A percentile compares a stretch with the other conserved stretches of the same genome.
These are phyloP conservation scores for Orthosia gracilis DNA, from an alignment of 2,888 invertebrate species.

Conservation along the genomic window DNA sequence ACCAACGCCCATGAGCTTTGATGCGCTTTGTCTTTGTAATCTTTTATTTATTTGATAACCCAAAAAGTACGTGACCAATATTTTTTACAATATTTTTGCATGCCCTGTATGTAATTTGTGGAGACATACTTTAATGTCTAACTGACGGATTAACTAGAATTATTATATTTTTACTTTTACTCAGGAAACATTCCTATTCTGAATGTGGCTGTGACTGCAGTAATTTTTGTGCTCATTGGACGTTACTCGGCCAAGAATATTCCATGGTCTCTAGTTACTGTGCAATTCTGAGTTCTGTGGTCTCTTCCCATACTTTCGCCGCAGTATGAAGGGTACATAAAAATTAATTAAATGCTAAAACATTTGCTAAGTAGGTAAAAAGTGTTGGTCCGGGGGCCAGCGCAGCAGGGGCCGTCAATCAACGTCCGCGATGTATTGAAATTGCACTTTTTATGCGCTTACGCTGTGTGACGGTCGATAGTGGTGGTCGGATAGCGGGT, in stretches of 20 bases:
- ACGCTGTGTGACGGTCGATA: slow-evolving; percentile 31
- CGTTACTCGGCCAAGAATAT: neutral
- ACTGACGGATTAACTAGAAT: too few species aligned
- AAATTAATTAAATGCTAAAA: slow-evolving; percentile 73
- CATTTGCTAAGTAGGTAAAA: slow-evolving; percentile 76
- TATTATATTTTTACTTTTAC: too few species aligned
- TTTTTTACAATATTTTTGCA: too few species aligned
- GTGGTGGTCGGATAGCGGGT: slow-evolving; percentile 53
- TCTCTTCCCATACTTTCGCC: slow-evolving; percentile 22
- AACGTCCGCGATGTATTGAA: slow-evolving; percentile 76
- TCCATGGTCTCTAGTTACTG: neutral
- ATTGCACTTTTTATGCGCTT: slow-evolving; percentile 71
- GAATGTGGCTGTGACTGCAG: neutral
- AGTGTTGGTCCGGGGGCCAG: slow-evolving; percentile 66
- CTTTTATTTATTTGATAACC: too few species aligned
- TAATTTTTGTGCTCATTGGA: neutral
- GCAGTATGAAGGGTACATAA: slow-evolving; percentile 52
- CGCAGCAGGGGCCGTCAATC: slow-evolving; percentile 83
- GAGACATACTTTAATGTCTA: too few species aligned
- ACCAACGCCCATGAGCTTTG: too few species aligned
- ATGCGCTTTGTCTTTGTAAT: too few species aligned
- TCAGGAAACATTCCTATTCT: neutral
- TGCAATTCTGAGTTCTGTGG: neutral
- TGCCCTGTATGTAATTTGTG: too few species aligned
- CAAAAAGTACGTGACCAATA: too few species aligned